A percentile compares a stretch with the other conserved stretches of the same genome.
These are phyloP conservation scores for Sussaba pulchella DNA, from an alignment of 2,888 invertebrate species.

Conservation along the genomic window DNA sequence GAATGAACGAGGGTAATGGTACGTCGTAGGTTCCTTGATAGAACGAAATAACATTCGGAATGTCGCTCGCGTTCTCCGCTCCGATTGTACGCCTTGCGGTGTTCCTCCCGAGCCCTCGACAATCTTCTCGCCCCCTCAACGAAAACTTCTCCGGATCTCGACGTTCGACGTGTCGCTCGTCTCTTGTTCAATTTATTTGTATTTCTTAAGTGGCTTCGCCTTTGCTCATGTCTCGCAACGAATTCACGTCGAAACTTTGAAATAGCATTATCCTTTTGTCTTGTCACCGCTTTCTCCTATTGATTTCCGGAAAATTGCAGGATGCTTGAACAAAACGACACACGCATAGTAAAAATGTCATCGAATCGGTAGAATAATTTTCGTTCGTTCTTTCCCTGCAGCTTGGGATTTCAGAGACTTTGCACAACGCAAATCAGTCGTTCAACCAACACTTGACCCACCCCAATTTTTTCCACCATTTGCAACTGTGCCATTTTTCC, in stretches of 20 bases:
- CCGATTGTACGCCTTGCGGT: conserved; percentile 61
- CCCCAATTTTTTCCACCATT: too few relatives aligned
- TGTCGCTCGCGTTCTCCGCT: conserved; percentile 45
- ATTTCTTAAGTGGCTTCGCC: conserved; percentile 54
- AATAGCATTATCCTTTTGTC: not conserved
- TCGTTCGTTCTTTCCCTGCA: too few relatives aligned
- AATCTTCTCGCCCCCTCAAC: conserved; percentile 50
- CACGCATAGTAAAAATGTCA: too few relatives aligned
- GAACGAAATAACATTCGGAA: conserved; percentile 73
- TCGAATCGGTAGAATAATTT: too few relatives aligned
- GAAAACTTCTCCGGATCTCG: conserved; percentile 60
- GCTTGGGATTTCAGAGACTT: too few relatives aligned
- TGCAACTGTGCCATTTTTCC: too few relatives aligned
- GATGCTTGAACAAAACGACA: too few relatives aligned
- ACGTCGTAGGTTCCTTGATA: conserved; percentile 71
- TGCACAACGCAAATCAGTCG: too few relatives aligned
- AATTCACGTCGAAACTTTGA: conserved; percentile 30
- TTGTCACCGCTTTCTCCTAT: not conserved
- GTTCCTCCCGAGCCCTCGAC: conserved; percentile 51
- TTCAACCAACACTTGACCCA: too few relatives aligned
- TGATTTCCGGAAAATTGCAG: conserved; percentile 13
- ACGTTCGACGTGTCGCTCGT: conserved; percentile 71
- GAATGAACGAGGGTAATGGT: conserved; percentile 73
- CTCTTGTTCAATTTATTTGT: conserved; percentile 64
- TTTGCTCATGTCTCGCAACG: not conserved